Base-by-base conservation (phyloP, 2,113 vertebrate species). In the Aramus guarauna region DNA sequence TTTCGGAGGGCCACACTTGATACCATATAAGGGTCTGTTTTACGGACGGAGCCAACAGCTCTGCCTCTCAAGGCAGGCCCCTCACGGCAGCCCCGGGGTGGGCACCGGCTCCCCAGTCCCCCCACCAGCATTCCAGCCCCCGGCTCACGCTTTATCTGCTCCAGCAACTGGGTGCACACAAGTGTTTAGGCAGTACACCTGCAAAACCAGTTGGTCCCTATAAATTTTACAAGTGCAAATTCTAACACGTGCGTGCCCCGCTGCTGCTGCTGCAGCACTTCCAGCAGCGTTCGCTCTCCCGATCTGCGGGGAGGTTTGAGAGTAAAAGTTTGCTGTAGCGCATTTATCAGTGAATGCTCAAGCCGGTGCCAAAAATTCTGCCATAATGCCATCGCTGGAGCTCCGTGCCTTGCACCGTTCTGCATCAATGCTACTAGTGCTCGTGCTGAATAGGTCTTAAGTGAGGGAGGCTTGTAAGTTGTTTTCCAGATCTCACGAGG, bases 131-230 rank as follows among this genome's bases (percentile, higher is more conserved):
- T 91, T 95, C 81, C 92, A 92, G 56, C 52, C 52, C 41, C 19
- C 1, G 1, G 53, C 8, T 88, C 71, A 36, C 85, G 29, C 78
- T 73, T 82, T 48, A 87, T 55, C 15, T 92, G n/a, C 48, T 92
- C 71, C 75, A 73, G 85, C 59, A 86, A 92, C 59, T 59, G 75
- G 34, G 30, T 55, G 78, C 37, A 59, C 55, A 5, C 59, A 90
- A 66, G 26, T 36, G 39, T 18, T 71, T 90, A 85, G 59, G 50
- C 53, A 68, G 34, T 79, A 80, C 90, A 96, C 92, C 85, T 97
- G 94, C 90, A 95, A 92, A 92, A 85, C 66, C 90, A 96, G 81
- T 79, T 94, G 89, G 71, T 76, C 41, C 41, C 90, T 74, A 58
- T 80, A 95, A 88, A 90, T 88, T 92, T 88, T 83, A 86, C 63